Evolutionary conservation across 2,797 vertebrate species (phyloP).

Genomic region (Malurus leucopterus): DNA sequence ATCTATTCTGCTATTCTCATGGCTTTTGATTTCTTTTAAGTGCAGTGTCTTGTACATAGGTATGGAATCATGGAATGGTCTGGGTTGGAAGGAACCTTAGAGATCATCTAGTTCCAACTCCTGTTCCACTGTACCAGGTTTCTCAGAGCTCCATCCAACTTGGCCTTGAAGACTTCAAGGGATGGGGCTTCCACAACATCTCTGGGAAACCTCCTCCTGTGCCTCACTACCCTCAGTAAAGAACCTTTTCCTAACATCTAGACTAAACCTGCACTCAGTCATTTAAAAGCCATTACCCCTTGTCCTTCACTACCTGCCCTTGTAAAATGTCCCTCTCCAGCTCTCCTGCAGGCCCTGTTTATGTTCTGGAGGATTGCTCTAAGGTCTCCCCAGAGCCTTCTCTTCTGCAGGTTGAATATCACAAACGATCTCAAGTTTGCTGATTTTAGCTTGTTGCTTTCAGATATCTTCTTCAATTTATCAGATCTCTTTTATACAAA

Average conservation of each 20-base stretch:
- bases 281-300: not conserved
- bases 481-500: not conserved
- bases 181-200: not conserved
- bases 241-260: not conserved
- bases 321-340: not conserved
- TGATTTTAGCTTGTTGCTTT: not conserved
- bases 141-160: not conserved
- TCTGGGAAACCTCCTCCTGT: not conserved
- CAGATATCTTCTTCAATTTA: not conserved
- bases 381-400: not conserved
- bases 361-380: not conserved
- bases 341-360: not conserved
- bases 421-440: not conserved
- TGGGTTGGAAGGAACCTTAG: not conserved
- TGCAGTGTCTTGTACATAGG: accelerated
- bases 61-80: not conserved
- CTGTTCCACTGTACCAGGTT: not conserved
- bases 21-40: not conserved
- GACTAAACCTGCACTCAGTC: not conserved
- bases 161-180: not conserved
- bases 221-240: not conserved
- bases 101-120: not conserved
- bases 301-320: not conserved
- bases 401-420: not conserved
- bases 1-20: not conserved